Conservation (phyloP, 2,113 vertebrate species). For the Pica pica region DNA sequence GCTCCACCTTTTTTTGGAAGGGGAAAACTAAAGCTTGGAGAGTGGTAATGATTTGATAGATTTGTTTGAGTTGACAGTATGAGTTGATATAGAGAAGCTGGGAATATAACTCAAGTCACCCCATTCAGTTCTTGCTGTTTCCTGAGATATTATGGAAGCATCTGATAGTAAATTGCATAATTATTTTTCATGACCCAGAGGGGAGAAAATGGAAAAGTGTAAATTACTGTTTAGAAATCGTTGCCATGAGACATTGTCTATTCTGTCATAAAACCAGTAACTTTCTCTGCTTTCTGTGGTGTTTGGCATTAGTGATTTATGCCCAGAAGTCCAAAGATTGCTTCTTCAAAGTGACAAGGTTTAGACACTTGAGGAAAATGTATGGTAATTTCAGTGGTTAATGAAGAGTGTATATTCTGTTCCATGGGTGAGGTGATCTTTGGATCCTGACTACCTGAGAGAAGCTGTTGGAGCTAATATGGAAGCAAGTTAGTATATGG, state of each 20-base stretch:
- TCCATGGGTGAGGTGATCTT: not conserved
- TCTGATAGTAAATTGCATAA: constrained; percentile 49
- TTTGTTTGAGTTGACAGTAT: constrained; percentile 15
- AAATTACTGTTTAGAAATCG: constrained; percentile 30
- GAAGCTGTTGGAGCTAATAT: not conserved
- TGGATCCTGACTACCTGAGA: not conserved
- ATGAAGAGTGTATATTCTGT: not conserved
- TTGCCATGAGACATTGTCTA: constrained; percentile 22
- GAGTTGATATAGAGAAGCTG: constrained; percentile 31
- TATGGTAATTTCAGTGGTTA: constrained; percentile 38
- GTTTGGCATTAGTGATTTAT: constrained; percentile 41
- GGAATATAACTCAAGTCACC: constrained; percentile 10
- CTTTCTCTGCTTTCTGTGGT: not conserved
- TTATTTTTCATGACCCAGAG: constrained; percentile 36
- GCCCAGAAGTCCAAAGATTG: constrained; percentile 25
- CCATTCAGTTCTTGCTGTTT: not conserved
- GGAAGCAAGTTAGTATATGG: not conserved
- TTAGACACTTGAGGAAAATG: constrained; percentile 24
- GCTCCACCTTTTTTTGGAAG: not conserved
- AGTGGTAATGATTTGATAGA: not conserved
- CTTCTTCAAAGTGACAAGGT: constrained; percentile 35
- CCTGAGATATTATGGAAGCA: not conserved
- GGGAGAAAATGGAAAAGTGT: constrained; percentile 19
- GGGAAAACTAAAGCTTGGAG: not conserved
- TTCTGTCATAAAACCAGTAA: constrained; percentile 14